Base-by-base conservation (phyloP, 2,888 invertebrate species). In the Ophion obscuratus region DNA sequence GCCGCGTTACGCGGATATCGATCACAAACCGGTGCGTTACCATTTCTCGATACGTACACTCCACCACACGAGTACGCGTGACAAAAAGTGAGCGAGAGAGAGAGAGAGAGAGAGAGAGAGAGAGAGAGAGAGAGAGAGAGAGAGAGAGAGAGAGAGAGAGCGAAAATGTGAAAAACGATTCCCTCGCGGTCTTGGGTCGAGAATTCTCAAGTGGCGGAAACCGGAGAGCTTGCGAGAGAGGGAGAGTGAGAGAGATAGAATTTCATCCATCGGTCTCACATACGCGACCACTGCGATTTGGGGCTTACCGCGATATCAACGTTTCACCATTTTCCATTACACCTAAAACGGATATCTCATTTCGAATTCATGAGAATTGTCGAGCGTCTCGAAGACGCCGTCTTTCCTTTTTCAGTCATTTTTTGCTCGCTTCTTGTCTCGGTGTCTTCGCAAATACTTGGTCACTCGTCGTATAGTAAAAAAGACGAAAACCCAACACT, bases 281-380 rank as follows among this genome's bases (percentile, higher is more conserved):
- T 75, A 67, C 84, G 77, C 40, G 40, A 31, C 20, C 53, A 27
- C 59, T 57, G 47, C 31, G 66, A 9, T 7, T 20, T 11, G 36
- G 17, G 27, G 73, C 67, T 81, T 57, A 57, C 77, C 44, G 66
- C 11, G 47, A 20, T 70, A 57, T 64, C 70, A 62, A 67, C 75
- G 75, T 81, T 74, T 78, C 74, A 24, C 73, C 59, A 74, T 84
- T 84, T 81, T 47, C 81, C 81, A 81, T 84, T 81, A 73, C 81
- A 81, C 81, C 77, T 67, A 81, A 81, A 66, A 47, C 77, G 53
- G 66, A 84, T 81, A 84, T 84, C 84, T 81, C 81, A 84, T 84
- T 84, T 77, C 64, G 74, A 81, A 84, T 84, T 84, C 84, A 84
- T 84, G 81, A 81, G 84, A 84, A 84, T 84, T 78, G 81, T 81